phyloP scores from a whole-genome alignment of 2,797 vertebrate genomes.

The Champsocephalus gunnari region DNA sequence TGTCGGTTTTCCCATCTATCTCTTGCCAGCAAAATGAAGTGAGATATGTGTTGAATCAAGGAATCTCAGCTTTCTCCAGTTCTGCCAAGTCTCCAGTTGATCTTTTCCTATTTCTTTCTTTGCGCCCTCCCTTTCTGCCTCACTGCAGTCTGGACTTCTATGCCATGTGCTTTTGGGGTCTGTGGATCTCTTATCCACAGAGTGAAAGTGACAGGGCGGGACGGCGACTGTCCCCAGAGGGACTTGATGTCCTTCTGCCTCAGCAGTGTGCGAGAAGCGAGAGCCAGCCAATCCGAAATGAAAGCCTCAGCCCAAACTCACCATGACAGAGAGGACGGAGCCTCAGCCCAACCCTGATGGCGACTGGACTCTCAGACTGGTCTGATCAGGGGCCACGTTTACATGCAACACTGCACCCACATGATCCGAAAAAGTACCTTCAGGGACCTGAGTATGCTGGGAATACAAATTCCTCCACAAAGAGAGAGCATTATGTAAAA shows the following conservation, averaged over 20 bases:
- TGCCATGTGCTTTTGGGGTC: slow-evolving; percentile 40
- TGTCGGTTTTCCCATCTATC: neutral
- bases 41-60: slow-evolving; percentile 8
- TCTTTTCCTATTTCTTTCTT: slow-evolving; percentile 5
- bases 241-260: slow-evolving; percentile 65
- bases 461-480: slow-evolving; percentile 38
- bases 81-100: slow-evolving; percentile 12
- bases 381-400: slow-evolving; percentile 35
- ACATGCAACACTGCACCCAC: slow-evolving; percentile 23
- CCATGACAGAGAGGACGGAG: slow-evolving; percentile 60
- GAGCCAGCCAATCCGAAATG: slow-evolving; percentile 56
- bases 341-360: slow-evolving; percentile 36
- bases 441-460: slow-evolving; percentile 9
- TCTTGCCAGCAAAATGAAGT: neutral
- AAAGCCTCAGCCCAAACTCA: slow-evolving; percentile 68
- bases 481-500: slow-evolving; percentile 35
- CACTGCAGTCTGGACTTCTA: slow-evolving; percentile 35
- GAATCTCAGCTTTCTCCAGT: slow-evolving; percentile 1
- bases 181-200: slow-evolving; percentile 33
- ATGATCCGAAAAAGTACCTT: slow-evolving; percentile 18
- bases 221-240: slow-evolving; percentile 59
- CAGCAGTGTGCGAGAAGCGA: slow-evolving; percentile 50
- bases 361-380: slow-evolving; percentile 31
- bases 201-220: slow-evolving; percentile 70
- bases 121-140: slow-evolving; percentile 14